phyloP scores from a whole-genome alignment of 2,113 vertebrate genomes.

The Xenopus tropicalis region DNA sequence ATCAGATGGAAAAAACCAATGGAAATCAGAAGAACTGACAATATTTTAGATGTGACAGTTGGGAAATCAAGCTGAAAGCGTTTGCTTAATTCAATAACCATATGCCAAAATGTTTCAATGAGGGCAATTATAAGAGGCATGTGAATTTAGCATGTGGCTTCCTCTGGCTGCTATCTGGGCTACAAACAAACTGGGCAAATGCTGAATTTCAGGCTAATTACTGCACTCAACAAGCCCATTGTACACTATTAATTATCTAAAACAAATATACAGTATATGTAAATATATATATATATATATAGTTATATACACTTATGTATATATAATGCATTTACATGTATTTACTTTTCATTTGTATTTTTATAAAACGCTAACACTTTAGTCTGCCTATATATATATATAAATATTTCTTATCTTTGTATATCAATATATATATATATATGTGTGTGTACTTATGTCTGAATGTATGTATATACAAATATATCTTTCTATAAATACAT shows the following conservation, averaged over 20 bases:
- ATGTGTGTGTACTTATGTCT: no score
- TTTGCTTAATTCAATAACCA: slow-evolving; percentile 45
- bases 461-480: no score
- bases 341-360: neutral
- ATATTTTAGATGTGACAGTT: slow-evolving; percentile 31
- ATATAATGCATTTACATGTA: neutral
- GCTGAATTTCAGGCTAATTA: slow-evolving; percentile 5
- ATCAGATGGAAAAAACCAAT: slow-evolving; percentile 9
- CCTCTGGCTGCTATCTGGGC: neutral
- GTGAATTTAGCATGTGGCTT: slow-evolving; percentile 53
- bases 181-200: neutral
- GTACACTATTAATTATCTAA: no score
- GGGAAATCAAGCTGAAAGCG: slow-evolving; percentile 26
- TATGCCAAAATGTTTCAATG: slow-evolving; percentile 50
- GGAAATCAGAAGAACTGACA: slow-evolving; percentile 18
- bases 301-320: neutral
- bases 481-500: no score
- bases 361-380: no score
- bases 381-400: no score
- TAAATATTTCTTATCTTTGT: neutral
- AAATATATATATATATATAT: neutral
- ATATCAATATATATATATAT: neutral
- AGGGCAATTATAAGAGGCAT: slow-evolving; percentile 51
- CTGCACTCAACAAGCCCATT: no score
- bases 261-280: no score